Base-by-base conservation (phyloP, 2,797 vertebrate species). In the Phyllotis vaccarum region DNA sequence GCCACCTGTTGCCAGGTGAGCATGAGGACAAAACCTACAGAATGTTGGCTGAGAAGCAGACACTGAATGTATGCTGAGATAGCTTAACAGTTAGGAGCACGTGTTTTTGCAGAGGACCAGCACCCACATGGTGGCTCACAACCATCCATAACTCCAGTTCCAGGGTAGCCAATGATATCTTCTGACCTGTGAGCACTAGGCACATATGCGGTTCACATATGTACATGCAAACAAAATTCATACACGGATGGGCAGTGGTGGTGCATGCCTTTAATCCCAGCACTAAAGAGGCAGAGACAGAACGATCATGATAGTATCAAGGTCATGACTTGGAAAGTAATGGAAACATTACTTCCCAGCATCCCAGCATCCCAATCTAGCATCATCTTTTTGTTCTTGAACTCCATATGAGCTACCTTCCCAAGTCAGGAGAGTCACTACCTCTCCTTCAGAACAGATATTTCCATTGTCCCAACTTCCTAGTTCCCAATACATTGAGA, bases 391-490 rank as follows among this genome's bases (percentile, higher is more conserved):
- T 75, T 46, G 6, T 6, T 49, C 14, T 89, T 9, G 2, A 56
- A 85, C 64, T 24, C 89, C 46, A 22, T 14, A 58, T 6, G 82
- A 40, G 27, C 90, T 0, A 5, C 74, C 40, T n/a, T 87, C 83
- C 76, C 56, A 40, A 89, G 91, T 91, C 89, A 6, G 49, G 60
- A 78, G 54, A 68, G 68, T 29, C 31, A 1, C 40, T 40, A 3
- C 29, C 19, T 40, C 74, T 93, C 72, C 89, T 95, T 95, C 64
- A 22, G n/a, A n/a, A n/a, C n/a, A n/a, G 21, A 9, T n/a, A 72
- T 89, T 72, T 75, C 52, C 3, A 0, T 5, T 11, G 52, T 56
- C 68, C 22, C 81, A 5, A 16, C 31, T 43, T 82, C 17, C 89
- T 40, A 6, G 6, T 34, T 34, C 19, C 87, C 49, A 10, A 0